A percentile compares a stretch with the other conserved stretches of the same genome.
These are phyloP conservation scores for Ericerus pela DNA, from an alignment of 1,140 invertebrate genomes.

Conservation along the genomic window DNA sequence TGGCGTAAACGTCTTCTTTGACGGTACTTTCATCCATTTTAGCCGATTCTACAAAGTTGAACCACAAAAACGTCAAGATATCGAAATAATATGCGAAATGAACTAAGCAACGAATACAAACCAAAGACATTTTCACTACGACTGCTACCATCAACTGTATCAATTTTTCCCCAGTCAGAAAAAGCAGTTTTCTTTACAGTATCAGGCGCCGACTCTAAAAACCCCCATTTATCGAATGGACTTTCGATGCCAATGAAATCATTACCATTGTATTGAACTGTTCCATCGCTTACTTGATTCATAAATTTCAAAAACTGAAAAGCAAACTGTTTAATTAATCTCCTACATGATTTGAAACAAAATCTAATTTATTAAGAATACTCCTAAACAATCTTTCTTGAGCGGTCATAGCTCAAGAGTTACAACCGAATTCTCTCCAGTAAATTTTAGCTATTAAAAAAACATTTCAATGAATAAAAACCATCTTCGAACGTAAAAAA, in stretches of 20 bases:
- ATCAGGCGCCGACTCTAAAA: neutral
- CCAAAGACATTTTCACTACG: too few species aligned
- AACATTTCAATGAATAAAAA: too few species aligned
- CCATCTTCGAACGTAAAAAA: too few species aligned
- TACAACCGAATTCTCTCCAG: too few species aligned
- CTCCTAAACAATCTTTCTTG: too few species aligned
- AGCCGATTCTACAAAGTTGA: neutral
- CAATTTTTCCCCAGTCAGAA: slow-evolving; percentile 4
- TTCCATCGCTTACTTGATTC: slow-evolving; percentile 53
- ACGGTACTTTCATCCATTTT: neutral
- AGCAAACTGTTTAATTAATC: neutral
- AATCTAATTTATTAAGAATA: too few species aligned
- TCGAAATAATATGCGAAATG: too few species aligned
- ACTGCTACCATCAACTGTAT: neutral
- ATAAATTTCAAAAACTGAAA: slow-evolving; percentile 71
- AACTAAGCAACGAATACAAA: too few species aligned
- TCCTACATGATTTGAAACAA: neutral
- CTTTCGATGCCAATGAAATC: slow-evolving; percentile 22
- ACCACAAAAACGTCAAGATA: too few species aligned
- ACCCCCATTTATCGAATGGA: neutral
- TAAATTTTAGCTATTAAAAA: too few species aligned
- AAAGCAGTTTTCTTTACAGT: neutral
- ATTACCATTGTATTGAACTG: slow-evolving; percentile 35
- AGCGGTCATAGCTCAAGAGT: too few species aligned
- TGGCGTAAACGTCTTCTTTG: slow-evolving; percentile 28